Conservation (phyloP, 1,140 invertebrate species). For the Anthonomus grandis region DNA sequence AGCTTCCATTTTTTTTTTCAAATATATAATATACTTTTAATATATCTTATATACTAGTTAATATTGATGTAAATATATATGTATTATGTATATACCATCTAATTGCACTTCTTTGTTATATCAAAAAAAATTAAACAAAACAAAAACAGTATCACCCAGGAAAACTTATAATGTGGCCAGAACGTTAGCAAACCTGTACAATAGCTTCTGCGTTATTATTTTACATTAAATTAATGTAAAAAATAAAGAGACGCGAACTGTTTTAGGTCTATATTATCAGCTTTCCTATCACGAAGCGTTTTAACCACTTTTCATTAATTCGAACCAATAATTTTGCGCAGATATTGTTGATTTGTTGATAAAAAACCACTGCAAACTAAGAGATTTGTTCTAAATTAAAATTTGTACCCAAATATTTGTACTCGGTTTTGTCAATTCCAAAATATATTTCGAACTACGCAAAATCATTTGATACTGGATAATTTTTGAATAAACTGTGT, state of each 20-base stretch:
- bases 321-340: too few species aligned
- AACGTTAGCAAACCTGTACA: too few species aligned
- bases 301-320: too few species aligned
- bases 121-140: conserved; percentile 41
- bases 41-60: conserved; percentile 53
- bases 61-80: conserved; percentile 56
- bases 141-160: conserved; percentile 29
- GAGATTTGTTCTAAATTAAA: not conserved
- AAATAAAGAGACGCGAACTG: too few species aligned
- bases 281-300: conserved; percentile 20
- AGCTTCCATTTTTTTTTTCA: conserved; percentile 51
- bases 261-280: conserved; percentile 26
- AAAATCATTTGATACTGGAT: not conserved
- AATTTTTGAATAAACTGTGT: not conserved
- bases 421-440: not conserved
- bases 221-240: too few species aligned
- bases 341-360: conserved; percentile 3
- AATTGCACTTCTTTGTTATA: conserved; percentile 55
- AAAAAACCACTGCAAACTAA: not conserved
- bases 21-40: conserved; percentile 51
- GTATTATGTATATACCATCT: conserved; percentile 52
- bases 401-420: not conserved
- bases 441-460: not conserved
- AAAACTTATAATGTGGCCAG: conserved; percentile 30
- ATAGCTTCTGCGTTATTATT: too few species aligned